phyloP scores from a whole-genome alignment of 2,113 vertebrate genomes.

The Prochilodus magdalenae region DNA sequence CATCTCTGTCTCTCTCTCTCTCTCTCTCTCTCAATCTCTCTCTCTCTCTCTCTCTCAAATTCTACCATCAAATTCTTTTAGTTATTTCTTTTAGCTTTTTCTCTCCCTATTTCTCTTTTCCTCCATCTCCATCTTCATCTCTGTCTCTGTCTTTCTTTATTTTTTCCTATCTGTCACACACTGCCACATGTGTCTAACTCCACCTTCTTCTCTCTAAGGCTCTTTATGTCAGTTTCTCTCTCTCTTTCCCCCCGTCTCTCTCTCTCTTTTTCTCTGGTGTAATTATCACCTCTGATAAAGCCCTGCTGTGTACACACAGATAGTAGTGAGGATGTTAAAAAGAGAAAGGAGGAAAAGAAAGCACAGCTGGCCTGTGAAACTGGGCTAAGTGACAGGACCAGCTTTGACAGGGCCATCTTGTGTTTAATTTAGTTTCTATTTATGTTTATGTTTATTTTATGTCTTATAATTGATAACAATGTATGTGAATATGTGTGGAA shows the following conservation, averaged over 20 bases:
- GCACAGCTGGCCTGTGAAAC: neutral
- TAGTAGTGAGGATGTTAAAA: neutral
- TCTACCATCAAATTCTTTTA: too few species aligned
- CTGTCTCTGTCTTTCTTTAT: neutral
- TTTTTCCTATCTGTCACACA: neutral
- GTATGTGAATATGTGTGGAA: too few species aligned
- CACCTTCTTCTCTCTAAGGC: neutral
- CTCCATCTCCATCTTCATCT: neutral
- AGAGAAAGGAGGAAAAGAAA: too few species aligned
- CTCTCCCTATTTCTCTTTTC: neutral
- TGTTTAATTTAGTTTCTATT: too few species aligned
- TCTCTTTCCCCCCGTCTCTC: neutral
- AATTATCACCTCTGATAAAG: neutral
- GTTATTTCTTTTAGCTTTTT: neutral
- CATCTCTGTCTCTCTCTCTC: neutral
- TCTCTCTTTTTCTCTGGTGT: slow-evolving; percentile 10
- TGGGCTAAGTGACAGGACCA: too few species aligned
- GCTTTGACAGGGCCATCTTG: neutral
- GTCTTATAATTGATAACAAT: too few species aligned
- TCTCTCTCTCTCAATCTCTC: neutral
- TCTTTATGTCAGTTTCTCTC: too few species aligned
- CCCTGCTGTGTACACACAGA: neutral
- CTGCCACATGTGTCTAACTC: too few species aligned
- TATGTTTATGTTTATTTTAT: too few species aligned
- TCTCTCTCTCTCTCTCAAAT: neutral